Percentiles rank a stretch among this genome's conserved stretches.
Evolutionary conservation across 2,888 invertebrate genomes (phyloP).

Genomic region (Meteorus cinctellus): DNA sequence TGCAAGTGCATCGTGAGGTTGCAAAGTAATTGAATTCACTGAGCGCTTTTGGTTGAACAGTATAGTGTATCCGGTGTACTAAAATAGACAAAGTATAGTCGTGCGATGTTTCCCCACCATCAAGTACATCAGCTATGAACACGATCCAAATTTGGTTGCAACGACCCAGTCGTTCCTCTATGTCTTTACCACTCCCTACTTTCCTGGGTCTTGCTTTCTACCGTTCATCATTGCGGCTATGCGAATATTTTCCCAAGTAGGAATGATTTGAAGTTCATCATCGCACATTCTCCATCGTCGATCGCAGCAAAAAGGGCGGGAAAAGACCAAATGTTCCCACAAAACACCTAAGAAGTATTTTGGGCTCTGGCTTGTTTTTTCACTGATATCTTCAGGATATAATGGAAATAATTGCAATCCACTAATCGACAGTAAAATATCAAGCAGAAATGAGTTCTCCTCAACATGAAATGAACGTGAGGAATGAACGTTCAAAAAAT

Average conservation of each 20-base stretch:
- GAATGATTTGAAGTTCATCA: not conserved
- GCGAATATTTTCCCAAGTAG: constrained; percentile 16
- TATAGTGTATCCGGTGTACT: constrained; percentile 68
- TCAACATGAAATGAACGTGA: too few relatives aligned
- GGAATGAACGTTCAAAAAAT: too few relatives aligned
- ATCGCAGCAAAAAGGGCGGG: not conserved
- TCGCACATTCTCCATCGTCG: not conserved
- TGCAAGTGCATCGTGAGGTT: not conserved
- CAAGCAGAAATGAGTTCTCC: too few relatives aligned
- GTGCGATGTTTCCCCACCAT: constrained; percentile 71
- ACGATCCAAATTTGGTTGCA: constrained; percentile 78
- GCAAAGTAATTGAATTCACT: not conserved
- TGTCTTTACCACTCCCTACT: constrained; percentile 41
- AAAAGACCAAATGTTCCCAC: too few relatives aligned
- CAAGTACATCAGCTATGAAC: constrained; percentile 61
- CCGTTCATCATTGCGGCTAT: constrained; percentile 10
- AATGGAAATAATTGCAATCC: not conserved
- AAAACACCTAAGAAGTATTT: too few relatives aligned
- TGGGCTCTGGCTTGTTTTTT: too few relatives aligned
- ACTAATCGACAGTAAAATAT: not conserved
- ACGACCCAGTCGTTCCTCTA: constrained; percentile 69
- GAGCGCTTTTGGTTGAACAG: constrained; percentile 43
- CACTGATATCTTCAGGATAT: too few relatives aligned
- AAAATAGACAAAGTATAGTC: constrained; percentile 67
- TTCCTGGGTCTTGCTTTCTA: constrained; percentile 22